Evolutionary conservation across 2,888 invertebrate species (phyloP).

Genomic region (Thereva unica): DNA sequence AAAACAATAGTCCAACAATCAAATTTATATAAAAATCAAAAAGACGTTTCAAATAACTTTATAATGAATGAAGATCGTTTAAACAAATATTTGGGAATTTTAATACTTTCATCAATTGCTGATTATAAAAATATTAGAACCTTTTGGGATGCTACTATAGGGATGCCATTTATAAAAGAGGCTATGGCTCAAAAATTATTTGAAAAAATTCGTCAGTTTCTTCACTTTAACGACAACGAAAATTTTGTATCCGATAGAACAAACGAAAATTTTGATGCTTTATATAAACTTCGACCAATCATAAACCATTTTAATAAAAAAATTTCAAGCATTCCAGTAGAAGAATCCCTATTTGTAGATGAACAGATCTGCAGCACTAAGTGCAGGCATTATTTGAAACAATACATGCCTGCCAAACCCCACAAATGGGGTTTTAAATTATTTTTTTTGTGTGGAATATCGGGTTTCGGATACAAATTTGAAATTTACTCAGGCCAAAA

Average conservation of each 20-base stretch:
- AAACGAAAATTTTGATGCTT: not conserved
- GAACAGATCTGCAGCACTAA: not conserved
- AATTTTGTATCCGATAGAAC: not conserved
- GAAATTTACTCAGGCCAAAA: not conserved
- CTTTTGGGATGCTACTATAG: not conserved
- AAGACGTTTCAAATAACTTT: too few relatives aligned
- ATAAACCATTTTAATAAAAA: not conserved
- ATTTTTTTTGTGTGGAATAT: constrained; percentile 40
- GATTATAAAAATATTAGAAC: too few relatives aligned
- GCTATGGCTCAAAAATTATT: not conserved
- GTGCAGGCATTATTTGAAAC: constrained; percentile 26
- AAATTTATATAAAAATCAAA: too few relatives aligned
- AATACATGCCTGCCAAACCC: constrained; percentile 42
- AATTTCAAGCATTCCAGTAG: not conserved
- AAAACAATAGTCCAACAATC: too few relatives aligned
- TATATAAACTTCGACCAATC: not conserved
- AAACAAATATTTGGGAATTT: too few relatives aligned
- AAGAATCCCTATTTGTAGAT: not conserved
- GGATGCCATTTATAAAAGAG: not conserved
- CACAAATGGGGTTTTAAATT: constrained; percentile 34
- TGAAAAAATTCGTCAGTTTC: not conserved
- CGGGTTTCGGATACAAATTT: constrained; percentile 37
- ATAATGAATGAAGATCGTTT: too few relatives aligned
- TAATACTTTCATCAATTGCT: too few relatives aligned
- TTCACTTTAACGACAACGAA: not conserved